Evolutionary conservation across 1,140 invertebrate species (phyloP).

Genomic region (Cotesia chilonis): DNA sequence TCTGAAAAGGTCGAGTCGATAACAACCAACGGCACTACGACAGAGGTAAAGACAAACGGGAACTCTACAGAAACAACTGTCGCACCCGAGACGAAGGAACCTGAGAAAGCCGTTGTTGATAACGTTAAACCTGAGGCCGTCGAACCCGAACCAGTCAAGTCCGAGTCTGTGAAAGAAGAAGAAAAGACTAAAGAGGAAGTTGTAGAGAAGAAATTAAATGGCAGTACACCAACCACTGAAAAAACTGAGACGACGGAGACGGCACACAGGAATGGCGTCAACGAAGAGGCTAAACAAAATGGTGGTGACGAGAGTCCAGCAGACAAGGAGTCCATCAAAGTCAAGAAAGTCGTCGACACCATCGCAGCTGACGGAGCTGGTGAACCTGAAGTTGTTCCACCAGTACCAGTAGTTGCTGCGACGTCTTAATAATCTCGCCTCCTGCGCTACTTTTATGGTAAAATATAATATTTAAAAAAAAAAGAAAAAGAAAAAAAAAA

Average conservation of each 20-base stretch:
- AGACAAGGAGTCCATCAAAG: constrained; percentile 57
- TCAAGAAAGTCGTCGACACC: constrained; percentile 60
- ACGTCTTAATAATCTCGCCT: constrained; percentile 60
- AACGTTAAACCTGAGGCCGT: constrained; percentile 25
- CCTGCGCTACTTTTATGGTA: constrained; percentile 31
- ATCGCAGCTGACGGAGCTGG: constrained; percentile 54
- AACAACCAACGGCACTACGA: constrained; percentile 12
- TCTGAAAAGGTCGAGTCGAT: constrained; percentile 12
- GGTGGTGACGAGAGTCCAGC: constrained; percentile 53
- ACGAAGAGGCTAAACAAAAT: constrained; percentile 52
- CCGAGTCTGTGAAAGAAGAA: constrained; percentile 20
- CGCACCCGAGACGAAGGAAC: constrained; percentile 14
- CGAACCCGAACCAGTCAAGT: constrained; percentile 4
- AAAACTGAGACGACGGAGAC: constrained; percentile 30
- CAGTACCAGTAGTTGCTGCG: constrained; percentile 61
- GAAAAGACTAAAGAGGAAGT: constrained; percentile 33
- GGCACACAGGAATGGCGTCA: constrained; percentile 56
- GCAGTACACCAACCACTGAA: constrained; percentile 12
- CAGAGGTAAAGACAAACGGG: constrained; percentile 23
- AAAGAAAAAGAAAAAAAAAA: constrained; percentile 28
- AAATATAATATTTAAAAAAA: constrained; percentile 25
- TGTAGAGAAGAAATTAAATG: constrained; percentile 41
- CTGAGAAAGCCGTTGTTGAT: constrained; percentile 23
- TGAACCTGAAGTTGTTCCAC: constrained; percentile 59
- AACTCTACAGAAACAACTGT: constrained; percentile 22